phyloP scores from a whole-genome alignment of 1,140 invertebrate species.

The Achroia grisella region DNA sequence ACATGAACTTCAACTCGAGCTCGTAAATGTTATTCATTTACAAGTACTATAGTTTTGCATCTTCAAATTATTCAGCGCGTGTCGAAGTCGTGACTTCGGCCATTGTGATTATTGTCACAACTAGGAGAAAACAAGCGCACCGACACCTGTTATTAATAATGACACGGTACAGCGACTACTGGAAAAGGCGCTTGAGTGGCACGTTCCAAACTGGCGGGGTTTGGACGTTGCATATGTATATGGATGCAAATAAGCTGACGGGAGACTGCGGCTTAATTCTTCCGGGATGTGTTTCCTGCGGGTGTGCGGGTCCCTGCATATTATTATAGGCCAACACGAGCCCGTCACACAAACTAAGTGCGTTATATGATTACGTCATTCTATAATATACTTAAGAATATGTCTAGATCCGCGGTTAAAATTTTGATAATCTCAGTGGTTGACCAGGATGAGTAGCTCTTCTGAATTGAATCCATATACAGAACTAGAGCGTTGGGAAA shows the following conservation, averaged over 20 bases:
- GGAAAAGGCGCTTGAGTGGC: neutral
- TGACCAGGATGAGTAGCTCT: too few species aligned
- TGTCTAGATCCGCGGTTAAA: too few species aligned
- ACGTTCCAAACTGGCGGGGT: slow-evolving; percentile 1
- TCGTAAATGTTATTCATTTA: neutral
- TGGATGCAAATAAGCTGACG: slow-evolving; percentile 29
- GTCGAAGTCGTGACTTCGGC: slow-evolving; percentile 3
- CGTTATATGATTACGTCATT: neutral
- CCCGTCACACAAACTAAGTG: neutral
- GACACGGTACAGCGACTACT: neutral
- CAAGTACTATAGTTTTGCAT: slow-evolving; percentile 14
- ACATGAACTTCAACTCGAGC: slow-evolving; percentile 1
- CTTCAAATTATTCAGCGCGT: slow-evolving; percentile 12
- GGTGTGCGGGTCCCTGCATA: slow-evolving; percentile 12
- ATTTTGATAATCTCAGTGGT: too few species aligned
- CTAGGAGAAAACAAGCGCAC: slow-evolving; percentile 5
- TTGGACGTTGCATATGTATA: slow-evolving; percentile 25
- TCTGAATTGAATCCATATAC: too few species aligned
- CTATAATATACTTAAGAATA: too few species aligned
- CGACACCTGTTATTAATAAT: neutral
- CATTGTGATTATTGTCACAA: slow-evolving; percentile 1
- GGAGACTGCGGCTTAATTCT: slow-evolving; percentile 44
- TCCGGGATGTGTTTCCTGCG: slow-evolving; percentile 62
- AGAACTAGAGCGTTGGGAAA: too few species aligned
- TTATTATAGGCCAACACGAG: slow-evolving; percentile 42